Evolutionary conservation across 53 echinoderm and acorn worm species (phyloP).

Genomic region (Zoroaster sp.): DNA sequence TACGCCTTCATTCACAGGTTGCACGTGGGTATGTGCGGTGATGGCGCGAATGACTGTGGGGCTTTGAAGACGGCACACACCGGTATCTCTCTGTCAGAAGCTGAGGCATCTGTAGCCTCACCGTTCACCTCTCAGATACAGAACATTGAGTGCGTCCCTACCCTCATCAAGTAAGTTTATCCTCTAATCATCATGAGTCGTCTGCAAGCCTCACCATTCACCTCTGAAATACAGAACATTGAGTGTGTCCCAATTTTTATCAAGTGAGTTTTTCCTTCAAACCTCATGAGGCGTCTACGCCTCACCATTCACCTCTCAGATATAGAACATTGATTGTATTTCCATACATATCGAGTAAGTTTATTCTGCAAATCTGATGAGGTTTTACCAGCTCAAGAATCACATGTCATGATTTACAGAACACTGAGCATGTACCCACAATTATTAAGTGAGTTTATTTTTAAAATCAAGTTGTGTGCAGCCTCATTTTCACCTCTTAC

Average conservation of each 20-base stretch:
- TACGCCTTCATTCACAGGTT: slow-evolving; percentile 54
- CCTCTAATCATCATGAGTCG: slow-evolving; percentile 49
- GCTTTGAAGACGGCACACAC: slow-evolving; percentile 93
- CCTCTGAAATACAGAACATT: slow-evolving; percentile 88
- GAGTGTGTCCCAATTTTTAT: slow-evolving; percentile 84
- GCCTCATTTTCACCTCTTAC: slow-evolving; percentile 89
- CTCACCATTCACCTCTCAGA: slow-evolving; percentile 91
- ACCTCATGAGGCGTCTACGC: slow-evolving; percentile 82
- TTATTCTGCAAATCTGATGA: slow-evolving; percentile 9
- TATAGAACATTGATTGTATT: slow-evolving; percentile 88
- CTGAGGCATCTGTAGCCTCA: slow-evolving; percentile 91
- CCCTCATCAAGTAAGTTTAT: slow-evolving; percentile 80
- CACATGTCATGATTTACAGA: slow-evolving; percentile 83
- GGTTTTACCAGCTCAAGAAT: slow-evolving; percentile 84
- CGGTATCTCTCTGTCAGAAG: slow-evolving; percentile 94
- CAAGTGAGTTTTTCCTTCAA: slow-evolving; percentile 62
- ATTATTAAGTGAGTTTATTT: slow-evolving; percentile 77
- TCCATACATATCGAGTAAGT: slow-evolving; percentile 82
- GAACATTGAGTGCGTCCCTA: slow-evolving; percentile 88
- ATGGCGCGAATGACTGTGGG: slow-evolving; percentile 98
- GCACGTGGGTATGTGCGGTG: slow-evolving; percentile 98
- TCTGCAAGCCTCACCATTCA: slow-evolving; percentile 93
- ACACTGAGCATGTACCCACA: slow-evolving; percentile 82
- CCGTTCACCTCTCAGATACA: slow-evolving; percentile 92
- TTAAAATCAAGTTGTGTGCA: slow-evolving; percentile 75